A percentile compares a stretch with the other conserved stretches of the same genome.
phyloP scores from a whole-genome alignment of 2,888 invertebrate species.

The Norana najaformis region DNA sequence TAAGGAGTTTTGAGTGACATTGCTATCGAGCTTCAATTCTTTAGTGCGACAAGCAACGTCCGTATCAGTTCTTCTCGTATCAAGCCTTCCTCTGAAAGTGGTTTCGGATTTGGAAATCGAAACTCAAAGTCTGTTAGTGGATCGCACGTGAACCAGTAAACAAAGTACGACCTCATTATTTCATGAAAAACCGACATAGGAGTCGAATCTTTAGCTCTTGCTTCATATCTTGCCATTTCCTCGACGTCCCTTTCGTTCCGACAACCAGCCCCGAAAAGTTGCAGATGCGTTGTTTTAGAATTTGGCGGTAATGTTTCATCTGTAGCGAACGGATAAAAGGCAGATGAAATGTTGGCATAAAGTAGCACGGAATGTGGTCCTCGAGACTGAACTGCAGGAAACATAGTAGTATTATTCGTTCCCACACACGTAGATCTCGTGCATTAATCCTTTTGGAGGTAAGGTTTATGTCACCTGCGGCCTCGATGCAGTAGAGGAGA shows the following conservation, averaged over 20 bases:
- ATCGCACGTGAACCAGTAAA: conserved; percentile 13
- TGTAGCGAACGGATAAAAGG: background rate
- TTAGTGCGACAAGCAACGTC: background rate
- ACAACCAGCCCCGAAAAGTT: background rate
- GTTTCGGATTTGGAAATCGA: background rate
- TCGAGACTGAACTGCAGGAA: background rate
- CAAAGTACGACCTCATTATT: background rate
- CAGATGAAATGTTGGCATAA: background rate
- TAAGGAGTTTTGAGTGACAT: too few relatives aligned
- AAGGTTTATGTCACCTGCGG: background rate
- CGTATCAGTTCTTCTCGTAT: background rate
- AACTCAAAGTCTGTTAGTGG: background rate
- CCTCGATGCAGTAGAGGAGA: background rate
- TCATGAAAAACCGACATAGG: background rate
- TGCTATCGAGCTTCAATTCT: background rate
- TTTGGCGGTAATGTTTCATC: background rate
- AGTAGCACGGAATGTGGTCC: conserved; percentile 13
- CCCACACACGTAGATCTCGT: background rate
- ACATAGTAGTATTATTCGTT: background rate
- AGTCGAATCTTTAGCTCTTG: background rate
- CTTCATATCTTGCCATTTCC: background rate
- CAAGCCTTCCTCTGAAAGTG: background rate
- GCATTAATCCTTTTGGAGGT: background rate
- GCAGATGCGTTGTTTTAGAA: background rate
- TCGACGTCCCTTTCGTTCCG: background rate